Conservation (phyloP, 37 sponge, comb jelly and placozoan genomes). For the Hormiphora californensis region DNA sequence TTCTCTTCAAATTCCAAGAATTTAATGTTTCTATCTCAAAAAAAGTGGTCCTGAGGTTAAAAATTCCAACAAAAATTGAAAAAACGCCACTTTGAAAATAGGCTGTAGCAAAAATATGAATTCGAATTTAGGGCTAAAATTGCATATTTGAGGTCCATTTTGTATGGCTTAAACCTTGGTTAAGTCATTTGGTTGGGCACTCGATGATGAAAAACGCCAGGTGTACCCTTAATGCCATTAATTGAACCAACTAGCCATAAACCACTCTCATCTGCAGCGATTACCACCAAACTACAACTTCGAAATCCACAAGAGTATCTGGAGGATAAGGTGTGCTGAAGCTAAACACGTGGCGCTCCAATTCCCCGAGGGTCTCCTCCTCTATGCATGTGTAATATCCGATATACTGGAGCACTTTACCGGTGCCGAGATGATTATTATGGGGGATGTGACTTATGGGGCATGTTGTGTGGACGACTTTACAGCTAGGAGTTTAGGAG, state of each 20-base stretch:
- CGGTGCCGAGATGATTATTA: conserved; percentile 70
- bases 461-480: conserved; percentile 97
- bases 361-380: conserved; percentile 88
- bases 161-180: too few relatives aligned
- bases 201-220: background rate
- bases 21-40: too few relatives aligned
- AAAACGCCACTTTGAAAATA: too few relatives aligned
- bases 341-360: conserved; percentile 80
- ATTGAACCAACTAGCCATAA: background rate
- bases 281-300: conserved; percentile 94
- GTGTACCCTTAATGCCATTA: background rate
- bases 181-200: too few relatives aligned
- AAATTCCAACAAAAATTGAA: too few relatives aligned
- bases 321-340: conserved; percentile 63
- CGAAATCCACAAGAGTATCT: conserved; percentile 89
- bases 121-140: too few relatives aligned
- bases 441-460: conserved; percentile 97
- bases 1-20: too few relatives aligned
- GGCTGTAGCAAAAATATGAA: too few relatives aligned
- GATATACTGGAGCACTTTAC: conserved; percentile 82
- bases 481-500: conserved; percentile 80
- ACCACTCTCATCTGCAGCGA: background rate
- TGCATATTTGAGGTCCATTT: too few relatives aligned
- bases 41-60: too few relatives aligned
- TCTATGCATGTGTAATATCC: conserved; percentile 77